These are phyloP conservation scores for Drosophila sturtevanti DNA, from an alignment of 1,140 invertebrate species.

Conservation along the genomic window DNA sequence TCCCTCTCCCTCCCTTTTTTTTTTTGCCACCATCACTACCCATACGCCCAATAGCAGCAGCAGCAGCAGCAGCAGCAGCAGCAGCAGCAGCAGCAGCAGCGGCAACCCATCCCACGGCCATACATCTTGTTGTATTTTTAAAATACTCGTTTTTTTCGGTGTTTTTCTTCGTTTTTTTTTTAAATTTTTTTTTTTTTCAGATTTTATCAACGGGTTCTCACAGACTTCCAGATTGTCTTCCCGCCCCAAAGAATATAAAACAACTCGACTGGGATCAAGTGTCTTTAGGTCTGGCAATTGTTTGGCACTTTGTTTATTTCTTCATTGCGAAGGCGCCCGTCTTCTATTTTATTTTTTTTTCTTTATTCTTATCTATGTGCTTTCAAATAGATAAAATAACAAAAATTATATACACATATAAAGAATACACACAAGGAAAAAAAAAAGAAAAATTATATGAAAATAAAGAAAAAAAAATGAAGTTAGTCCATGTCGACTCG, in stretches of 20 bases:
- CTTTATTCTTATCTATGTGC: background rate
- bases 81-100: too few relatives aligned
- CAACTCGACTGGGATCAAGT: conserved; percentile 1
- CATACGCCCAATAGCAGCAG: too few relatives aligned
- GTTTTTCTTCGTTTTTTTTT: background rate
- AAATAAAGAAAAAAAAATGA: too few relatives aligned
- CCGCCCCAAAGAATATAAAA: background rate
- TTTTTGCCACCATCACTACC: too few relatives aligned
- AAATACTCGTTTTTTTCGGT: conserved; percentile 40
- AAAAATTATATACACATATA: background rate
- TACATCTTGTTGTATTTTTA: conserved; percentile 33
- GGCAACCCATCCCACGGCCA: background rate
- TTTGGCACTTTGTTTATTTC: conserved; percentile 3
- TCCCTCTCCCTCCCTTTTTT: background rate
- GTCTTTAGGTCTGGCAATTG: background rate
- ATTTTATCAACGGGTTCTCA: background rate
- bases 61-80: too few relatives aligned
- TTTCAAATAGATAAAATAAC: background rate
- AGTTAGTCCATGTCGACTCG: too few relatives aligned
- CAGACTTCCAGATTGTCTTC: background rate
- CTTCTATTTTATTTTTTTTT: background rate
- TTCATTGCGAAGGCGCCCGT: background rate
- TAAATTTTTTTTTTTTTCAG: background rate
- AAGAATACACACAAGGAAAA: too few relatives aligned
- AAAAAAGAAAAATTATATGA: too few relatives aligned